Evolutionary conservation across 1,140 invertebrate genomes (phyloP), one percentile per base, ranked within the genome.

Genomic region (Bathynomus jamesi): DNA sequence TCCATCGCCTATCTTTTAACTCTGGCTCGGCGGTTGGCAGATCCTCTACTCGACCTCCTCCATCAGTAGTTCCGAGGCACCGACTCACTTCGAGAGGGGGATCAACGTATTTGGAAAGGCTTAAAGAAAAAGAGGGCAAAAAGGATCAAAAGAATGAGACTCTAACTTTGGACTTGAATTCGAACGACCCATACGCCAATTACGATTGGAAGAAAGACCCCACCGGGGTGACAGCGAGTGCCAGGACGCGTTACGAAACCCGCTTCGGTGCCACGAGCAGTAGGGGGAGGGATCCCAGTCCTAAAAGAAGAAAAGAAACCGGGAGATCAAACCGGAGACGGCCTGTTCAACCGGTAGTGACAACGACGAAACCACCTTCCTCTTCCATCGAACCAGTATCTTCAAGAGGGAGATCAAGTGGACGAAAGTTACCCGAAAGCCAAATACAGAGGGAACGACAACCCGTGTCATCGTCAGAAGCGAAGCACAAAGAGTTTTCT

Each of bases 191-290:
- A 5, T 77, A 74, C 46, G 76, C 76, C n/a, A 62, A 72, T 70
- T 72, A 64, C 30, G 76, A 77, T 67, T 77, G 72, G 76, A 66
- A 72, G n/a, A 67, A 68, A 25, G 72, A 74, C 40, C 63, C 70
- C 11, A 29, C 69, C 0, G 65, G 71, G n/a, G 75, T 73, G 11
- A 76, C 75, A 11, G 75, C 75, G 17, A 70, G 67, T 29, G 72
- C 76, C 8, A 74, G 73, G 30, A 77, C 76, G 0, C 28, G 61
- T 10, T 77, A 77, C 25, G 76, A 77, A 67, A 65, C 69, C 0
- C 30, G 17, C 25, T 70, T 70, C 61, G 61, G 61, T n/a, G 21
- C 24, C 13, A 32, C n/a, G 21, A 27, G 69, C 24, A 8, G 61
- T 25, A 17, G 69, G 28, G 61, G 25, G n/a, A 29, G 30, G 24